Base-by-base conservation (phyloP, 2,888 invertebrate genomes). In the Leptura quadrifasciata region DNA sequence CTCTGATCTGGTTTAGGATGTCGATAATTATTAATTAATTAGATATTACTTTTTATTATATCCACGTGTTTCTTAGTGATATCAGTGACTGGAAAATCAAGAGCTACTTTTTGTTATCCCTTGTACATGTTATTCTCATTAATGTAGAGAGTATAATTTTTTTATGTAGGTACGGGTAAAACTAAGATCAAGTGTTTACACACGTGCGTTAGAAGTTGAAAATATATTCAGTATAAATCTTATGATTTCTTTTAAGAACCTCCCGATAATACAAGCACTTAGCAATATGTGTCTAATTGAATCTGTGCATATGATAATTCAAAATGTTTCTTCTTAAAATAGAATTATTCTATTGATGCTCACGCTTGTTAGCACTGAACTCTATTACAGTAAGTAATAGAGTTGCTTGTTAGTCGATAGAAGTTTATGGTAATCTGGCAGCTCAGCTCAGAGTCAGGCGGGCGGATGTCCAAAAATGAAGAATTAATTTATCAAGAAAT, bases 241-340 rank as follows among this genome's bases (percentile, higher is more conserved):
- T 18, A 55, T 67, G 67, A 54, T 67, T 67, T 67, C 65, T 52
- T 55, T 55, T 55, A 52, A 21, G 54, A 27, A 55, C 54, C 54
- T 67, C 17, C 31, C 17, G 67, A 55, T 67, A 67, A 67, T 67
- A 67, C 55, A 67, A 67, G 27, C 27, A 67, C 54, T 67, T 67
- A 67, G 67, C 67, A 18, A 47, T 24, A 55, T 27, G 39, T 18
- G 31, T 24, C 67, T 67, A 67, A 67, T 39, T 67, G 55, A 65
- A 21, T 65, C 21, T 27, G 54, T 17, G 27, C 15, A 18, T 55
- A 20, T 20, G 18, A 21, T 55, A n/a, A 55, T 31, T 55, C 55
- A 54, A 67, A n/a, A 55, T 31, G 27, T 17, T 39, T 21, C 21
- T 15, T 47, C 20, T 52, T 20, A 64, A 21, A 64, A 64, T 52